Base-by-base conservation (phyloP, 2,113 vertebrate genomes). In the Sclerurus mexicanus region DNA sequence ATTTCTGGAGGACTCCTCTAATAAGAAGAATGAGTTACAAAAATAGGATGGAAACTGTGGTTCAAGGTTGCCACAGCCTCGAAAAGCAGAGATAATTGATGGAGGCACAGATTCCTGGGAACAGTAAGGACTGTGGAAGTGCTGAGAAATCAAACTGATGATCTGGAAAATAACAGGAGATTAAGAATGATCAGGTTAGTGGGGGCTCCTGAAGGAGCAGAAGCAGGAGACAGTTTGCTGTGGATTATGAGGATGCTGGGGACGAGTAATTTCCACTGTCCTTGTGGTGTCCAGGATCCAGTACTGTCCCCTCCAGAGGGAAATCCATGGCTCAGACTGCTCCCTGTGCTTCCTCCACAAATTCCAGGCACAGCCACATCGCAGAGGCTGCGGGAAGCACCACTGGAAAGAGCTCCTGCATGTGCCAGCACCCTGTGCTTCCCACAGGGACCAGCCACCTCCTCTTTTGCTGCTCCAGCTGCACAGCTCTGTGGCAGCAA, bases 91-190 rank as follows among this genome's bases (percentile, higher is more conserved):
- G 72, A 62, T 56, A 84, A 96, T 14, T 90, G 90, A 93, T 94
- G 95, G 93, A 93, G 42, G 53, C 90, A 81, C 42, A 89, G 86
- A 92, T 90, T 85, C 90, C 88, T 3, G 6, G 87, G 82, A 94
- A 96, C 94, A 89, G 64, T 63, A 78, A 78, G 52, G 72, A 82
- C 87, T 91, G 46, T 7, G 62, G 69, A 81, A 94, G 31, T 14
- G 87, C 77, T 46, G 44, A 97, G 91, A 96, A 97, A 95, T 69
- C 85, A 97, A 96, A 94, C 8, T 90, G 90, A 96, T 94, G 89
- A 96, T 92, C 76, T 94, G 92, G 90, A 97, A 96, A 94, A 94
- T 78, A 71, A 93, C 66, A 90, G 13, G 21, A 86, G 82, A 95
- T 93, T 71, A 74, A 87, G 92, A 95, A 76, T 86, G 37, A 91